Base-by-base conservation (phyloP, 2,888 invertebrate genomes). In the Aphodius granarius region DNA sequence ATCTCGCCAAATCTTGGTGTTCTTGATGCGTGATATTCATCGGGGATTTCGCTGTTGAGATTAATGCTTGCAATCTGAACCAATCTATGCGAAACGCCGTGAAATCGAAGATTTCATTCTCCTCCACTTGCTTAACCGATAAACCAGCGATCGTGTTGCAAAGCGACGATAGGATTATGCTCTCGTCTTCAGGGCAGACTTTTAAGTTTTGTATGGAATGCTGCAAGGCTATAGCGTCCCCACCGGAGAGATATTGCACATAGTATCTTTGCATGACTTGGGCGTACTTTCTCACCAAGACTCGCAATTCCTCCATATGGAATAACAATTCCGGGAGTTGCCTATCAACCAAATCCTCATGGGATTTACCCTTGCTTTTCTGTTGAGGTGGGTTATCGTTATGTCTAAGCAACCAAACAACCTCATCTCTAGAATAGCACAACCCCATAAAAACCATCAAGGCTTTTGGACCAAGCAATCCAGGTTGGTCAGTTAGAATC, bases 401-500 rank as follows among this genome's bases (percentile, higher is more conserved):
- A 86, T 99, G 99, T 73, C 99, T 91, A 66, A 99, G 86, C 70
- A 99, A 89, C 99, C 99, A 99, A 72, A 95, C 91, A 19, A 99
- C 95, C 89, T 99, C 99, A 89, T 99, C 99, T 82, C 99, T 91
- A 0, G 98, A 94, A 86, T 97, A 94, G 78, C 97, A 97, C 9
- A 99, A 89, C 0, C 96, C 99, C 91, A 99, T 98, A 85, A 99
- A 96, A 80, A 99, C 96, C 83, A 97, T 92, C 76, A 99, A 89
- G 5, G 97, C 97, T 89, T 99, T 99, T 0, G 99, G 99, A 0
- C 99, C 99, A 66, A 99, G 88, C 19, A 99, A 89, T 0, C 99
- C 98, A 2, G 99, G 99, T 86, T 99, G 98, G 88, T 99, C 99
- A 16, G 98, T 96, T 85, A 99, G 92, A 82, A 99, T 95, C 2